Conservation (phyloP, 2,797 vertebrate genomes). For the Rhinichthys osculus region DNA sequence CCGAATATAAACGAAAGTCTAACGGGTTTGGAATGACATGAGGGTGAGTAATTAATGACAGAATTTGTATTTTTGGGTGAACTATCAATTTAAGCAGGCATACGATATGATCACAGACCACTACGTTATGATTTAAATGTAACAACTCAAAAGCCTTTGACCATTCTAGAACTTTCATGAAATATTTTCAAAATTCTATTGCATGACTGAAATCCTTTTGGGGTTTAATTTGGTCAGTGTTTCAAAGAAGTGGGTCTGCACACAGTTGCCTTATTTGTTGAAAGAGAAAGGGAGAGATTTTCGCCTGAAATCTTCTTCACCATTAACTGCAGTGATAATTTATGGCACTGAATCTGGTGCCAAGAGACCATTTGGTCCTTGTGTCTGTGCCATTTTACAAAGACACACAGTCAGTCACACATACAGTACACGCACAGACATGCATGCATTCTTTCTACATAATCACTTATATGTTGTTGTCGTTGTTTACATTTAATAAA, state of each 20-base stretch:
- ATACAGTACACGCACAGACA: conserved; percentile 42
- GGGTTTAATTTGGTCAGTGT: conserved; percentile 7
- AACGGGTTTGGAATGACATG: too few relatives aligned
- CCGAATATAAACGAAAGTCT: too few relatives aligned
- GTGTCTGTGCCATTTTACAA: conserved; percentile 55
- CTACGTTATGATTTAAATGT: neutral
- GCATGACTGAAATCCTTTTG: neutral
- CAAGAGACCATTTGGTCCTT: conserved; percentile 70
- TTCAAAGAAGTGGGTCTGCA: neutral
- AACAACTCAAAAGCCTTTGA: neutral
- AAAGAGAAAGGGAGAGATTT: conserved; percentile 16
- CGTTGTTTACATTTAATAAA: neutral
- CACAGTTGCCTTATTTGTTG: conserved; percentile 5
- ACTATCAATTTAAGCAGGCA: neutral
- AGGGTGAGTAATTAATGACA: too few relatives aligned
- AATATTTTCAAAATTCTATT: neutral
- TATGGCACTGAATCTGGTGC: conserved; percentile 58
- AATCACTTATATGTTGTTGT: neutral
- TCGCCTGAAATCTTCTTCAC: conserved; percentile 49
- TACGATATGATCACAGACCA: neutral
- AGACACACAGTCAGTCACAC: conserved; percentile 50
- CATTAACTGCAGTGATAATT: conserved; percentile 54
- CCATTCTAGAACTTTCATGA: neutral
- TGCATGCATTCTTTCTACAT: conserved; percentile 19
- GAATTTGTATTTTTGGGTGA: too few relatives aligned